phyloP scores from a whole-genome alignment of 2,888 invertebrate genomes.

The Cephus spinipes region DNA sequence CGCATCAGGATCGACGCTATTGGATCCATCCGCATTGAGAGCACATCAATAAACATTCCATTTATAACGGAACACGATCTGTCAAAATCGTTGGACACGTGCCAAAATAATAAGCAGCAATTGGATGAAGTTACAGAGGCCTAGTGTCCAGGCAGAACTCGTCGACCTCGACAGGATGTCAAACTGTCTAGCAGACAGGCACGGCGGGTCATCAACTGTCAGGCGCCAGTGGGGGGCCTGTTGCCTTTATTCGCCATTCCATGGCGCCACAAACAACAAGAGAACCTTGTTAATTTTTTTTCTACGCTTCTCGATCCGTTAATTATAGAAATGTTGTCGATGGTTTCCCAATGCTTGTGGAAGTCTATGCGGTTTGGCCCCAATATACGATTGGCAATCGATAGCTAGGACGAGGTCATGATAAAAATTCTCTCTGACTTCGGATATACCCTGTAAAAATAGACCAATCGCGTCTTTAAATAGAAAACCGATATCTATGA shows the following conservation, averaged over 20 bases:
- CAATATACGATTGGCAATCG: background rate
- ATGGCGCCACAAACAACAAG: background rate
- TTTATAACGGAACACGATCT: background rate
- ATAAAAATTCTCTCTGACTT: background rate
- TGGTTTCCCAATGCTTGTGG: background rate
- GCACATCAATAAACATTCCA: background rate
- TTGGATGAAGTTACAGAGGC: background rate
- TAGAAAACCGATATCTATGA: background rate
- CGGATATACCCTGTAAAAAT: background rate
- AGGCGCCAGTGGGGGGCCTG: background rate
- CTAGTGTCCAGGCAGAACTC: background rate
- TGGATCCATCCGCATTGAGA: background rate
- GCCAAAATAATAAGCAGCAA: background rate
- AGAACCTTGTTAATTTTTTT: background rate
- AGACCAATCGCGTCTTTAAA: background rate
- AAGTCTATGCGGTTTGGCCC: background rate
- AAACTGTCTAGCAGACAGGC: background rate
- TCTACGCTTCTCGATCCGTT: background rate
- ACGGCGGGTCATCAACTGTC: background rate
- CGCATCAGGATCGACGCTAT: background rate
- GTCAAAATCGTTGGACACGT: background rate
- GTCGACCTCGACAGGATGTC: background rate
- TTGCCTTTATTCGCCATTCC: background rate
- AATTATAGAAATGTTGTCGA: background rate
- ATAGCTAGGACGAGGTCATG: background rate